Percentiles rank a stretch among this genome's conserved stretches.
Conservation (phyloP, 2,113 vertebrate species). For the Sclerurus mexicanus region DNA sequence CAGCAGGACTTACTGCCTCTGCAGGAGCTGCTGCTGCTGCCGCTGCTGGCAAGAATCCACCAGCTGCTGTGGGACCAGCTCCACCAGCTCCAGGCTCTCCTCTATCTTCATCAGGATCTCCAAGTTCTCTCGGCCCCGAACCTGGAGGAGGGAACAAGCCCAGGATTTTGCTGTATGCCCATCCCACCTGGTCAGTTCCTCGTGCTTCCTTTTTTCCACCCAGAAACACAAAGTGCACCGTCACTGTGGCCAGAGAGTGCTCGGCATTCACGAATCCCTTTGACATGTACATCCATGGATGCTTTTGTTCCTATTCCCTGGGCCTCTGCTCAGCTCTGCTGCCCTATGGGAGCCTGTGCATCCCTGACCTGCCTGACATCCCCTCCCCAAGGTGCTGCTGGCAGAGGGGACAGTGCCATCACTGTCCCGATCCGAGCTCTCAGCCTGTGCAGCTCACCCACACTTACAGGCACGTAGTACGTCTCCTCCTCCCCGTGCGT, state of each 20-base stretch:
- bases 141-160: slow-evolving; percentile 68
- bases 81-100: slow-evolving; percentile 93
- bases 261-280: rapidly evolving
- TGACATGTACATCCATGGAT: rapidly evolving
- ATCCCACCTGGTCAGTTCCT: not conserved
- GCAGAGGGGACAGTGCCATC: rapidly evolving
- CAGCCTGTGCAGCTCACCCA: rapidly evolving
- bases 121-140: slow-evolving; percentile 94
- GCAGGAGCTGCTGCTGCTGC: slow-evolving; percentile 94
- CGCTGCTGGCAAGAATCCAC: slow-evolving; percentile 95
- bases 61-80: slow-evolving; percentile 90
- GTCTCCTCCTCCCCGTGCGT: slow-evolving; percentile 92
- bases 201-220: not conserved
- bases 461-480: slow-evolving; percentile 93
- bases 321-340: not conserved
- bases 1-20: slow-evolving; percentile 86
- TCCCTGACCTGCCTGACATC: not conserved
- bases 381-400: not conserved
- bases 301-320: not conserved
- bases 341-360: not conserved
- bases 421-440: rapidly evolving
- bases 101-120: slow-evolving; percentile 98
- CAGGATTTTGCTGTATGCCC: not conserved
- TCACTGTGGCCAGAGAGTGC: not conserved
- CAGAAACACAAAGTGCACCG: rapidly evolving